These are phyloP conservation scores for Siniperca scherzeri DNA, from an alignment of 2,797 vertebrate species.

Conservation along the genomic window DNA sequence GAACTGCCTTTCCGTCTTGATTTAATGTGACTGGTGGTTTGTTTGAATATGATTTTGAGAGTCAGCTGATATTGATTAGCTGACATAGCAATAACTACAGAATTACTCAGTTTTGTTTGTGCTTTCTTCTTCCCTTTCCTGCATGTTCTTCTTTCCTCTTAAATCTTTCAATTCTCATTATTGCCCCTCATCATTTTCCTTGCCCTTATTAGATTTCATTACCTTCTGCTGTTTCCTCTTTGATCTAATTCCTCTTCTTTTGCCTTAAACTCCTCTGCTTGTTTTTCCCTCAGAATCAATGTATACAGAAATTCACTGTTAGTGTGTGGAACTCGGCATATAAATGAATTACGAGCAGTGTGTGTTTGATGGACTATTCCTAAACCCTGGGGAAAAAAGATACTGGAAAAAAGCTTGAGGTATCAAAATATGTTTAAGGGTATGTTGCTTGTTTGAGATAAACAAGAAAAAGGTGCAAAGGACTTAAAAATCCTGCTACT, in stretches of 20 bases:
- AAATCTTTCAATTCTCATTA: slow-evolving; percentile 26
- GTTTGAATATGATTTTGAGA: slow-evolving; percentile 23
- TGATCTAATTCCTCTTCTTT: slow-evolving; percentile 25
- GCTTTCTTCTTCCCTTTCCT: not conserved
- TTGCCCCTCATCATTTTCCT: slow-evolving; percentile 6
- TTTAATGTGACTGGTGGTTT: slow-evolving; percentile 19
- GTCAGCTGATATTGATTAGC: slow-evolving; percentile 51
- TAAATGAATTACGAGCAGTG: slow-evolving; percentile 49
- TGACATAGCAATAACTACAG: slow-evolving; percentile 1
- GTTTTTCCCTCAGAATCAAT: slow-evolving; percentile 12
- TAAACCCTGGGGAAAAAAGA: slow-evolving; percentile 1
- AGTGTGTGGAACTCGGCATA: slow-evolving; percentile 24
- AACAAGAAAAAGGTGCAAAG: slow-evolving; percentile 7
- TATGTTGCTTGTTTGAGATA: slow-evolving; percentile 21
- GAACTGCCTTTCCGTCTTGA: not conserved
- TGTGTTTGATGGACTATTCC: slow-evolving; percentile 28
- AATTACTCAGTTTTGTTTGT: slow-evolving; percentile 9
- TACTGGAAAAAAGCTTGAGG: slow-evolving; percentile 3
- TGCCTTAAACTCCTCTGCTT: not conserved
- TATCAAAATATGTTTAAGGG: slow-evolving; percentile 11
- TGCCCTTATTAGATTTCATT: slow-evolving; percentile 22
- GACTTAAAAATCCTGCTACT: not conserved
- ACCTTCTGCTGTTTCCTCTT: slow-evolving; percentile 9
- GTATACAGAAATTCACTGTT: slow-evolving; percentile 26
- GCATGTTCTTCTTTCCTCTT: not conserved